Evolutionary conservation across 2,888 invertebrate species (phyloP).

Genomic region (Rhogogaster chlorosoma): DNA sequence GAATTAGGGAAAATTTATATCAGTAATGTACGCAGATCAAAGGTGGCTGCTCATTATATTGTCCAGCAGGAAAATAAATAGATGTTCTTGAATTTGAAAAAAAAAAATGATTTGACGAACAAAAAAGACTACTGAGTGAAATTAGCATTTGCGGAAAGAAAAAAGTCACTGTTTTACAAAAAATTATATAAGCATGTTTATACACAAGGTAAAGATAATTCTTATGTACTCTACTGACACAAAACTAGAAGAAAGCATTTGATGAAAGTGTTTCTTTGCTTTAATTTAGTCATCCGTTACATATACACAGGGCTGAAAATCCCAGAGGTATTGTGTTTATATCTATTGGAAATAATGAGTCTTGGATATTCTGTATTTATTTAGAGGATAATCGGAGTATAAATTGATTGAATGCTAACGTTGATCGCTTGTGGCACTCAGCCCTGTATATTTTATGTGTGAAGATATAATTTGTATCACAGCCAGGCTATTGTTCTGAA

Average conservation of each 20-base stretch:
- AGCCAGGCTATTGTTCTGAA: slow-evolving; percentile 10
- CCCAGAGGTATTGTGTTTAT: not conserved
- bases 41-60: not conserved
- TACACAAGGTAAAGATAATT: not conserved
- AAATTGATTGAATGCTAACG: slow-evolving; percentile 12
- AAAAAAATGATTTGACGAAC: not conserved
- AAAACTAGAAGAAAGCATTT: not conserved
- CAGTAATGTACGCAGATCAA: slow-evolving; percentile 4
- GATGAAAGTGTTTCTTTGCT: not conserved
- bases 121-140: not conserved
- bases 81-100: not conserved
- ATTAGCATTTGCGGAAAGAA: not conserved
- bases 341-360: not conserved
- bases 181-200: slow-evolving; percentile 1
- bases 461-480: not conserved
- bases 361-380: not conserved
- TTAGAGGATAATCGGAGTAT: not conserved
- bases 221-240: not conserved
- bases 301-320: not conserved
- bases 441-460: slow-evolving; percentile 24
- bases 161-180: not conserved
- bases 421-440: not conserved
- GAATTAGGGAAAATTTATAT: not conserved
- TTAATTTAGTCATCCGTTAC: not conserved
- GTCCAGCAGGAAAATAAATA: not conserved